A percentile compares a stretch with the other conserved stretches of the same genome.
These are phyloP conservation scores for Bombus terrestris DNA, from an alignment of 1,140 invertebrate genomes.

Conservation along the genomic window DNA sequence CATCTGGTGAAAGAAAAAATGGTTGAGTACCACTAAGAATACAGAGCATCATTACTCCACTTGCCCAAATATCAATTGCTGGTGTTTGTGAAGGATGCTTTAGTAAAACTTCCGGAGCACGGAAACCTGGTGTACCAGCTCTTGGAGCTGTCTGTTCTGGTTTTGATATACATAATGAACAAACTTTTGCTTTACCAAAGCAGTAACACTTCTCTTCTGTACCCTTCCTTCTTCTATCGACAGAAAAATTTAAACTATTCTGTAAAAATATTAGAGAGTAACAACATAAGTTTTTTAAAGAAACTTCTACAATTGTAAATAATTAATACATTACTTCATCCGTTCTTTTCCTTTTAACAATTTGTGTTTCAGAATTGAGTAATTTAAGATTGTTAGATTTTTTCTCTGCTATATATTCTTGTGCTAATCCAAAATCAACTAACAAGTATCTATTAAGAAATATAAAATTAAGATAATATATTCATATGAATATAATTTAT, in stretches of 20 bases:
- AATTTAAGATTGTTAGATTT: constrained; percentile 53
- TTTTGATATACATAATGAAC: constrained; percentile 85
- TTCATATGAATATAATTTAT: background rate
- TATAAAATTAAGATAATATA: constrained; percentile 1
- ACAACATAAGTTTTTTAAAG: background rate
- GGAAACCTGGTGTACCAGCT: constrained; percentile 95
- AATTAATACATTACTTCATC: constrained; percentile 73
- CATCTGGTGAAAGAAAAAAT: constrained; percentile 92
- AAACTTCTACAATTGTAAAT: constrained; percentile 9
- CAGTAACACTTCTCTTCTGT: constrained; percentile 83
- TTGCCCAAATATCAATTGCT: constrained; percentile 95
- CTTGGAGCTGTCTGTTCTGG: constrained; percentile 87
- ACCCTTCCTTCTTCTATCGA: constrained; percentile 64
- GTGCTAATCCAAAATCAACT: constrained; percentile 95
- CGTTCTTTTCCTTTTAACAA: constrained; percentile 72
- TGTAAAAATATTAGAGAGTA: constrained; percentile 47
- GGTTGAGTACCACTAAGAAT: constrained; percentile 91
- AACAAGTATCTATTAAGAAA: constrained; percentile 85
- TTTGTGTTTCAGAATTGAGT: constrained; percentile 30
- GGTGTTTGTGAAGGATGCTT: constrained; percentile 90
- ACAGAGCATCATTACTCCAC: constrained; percentile 92
- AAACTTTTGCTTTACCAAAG: constrained; percentile 86
- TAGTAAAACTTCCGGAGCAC: constrained; percentile 94
- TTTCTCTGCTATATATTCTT: constrained; percentile 78
- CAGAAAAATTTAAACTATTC: constrained; percentile 70